A percentile compares a stretch with the other conserved stretches of the same genome.
These are phyloP conservation scores for Andrena marginata DNA, from an alignment of 2,888 invertebrate genomes.

Conservation along the genomic window DNA sequence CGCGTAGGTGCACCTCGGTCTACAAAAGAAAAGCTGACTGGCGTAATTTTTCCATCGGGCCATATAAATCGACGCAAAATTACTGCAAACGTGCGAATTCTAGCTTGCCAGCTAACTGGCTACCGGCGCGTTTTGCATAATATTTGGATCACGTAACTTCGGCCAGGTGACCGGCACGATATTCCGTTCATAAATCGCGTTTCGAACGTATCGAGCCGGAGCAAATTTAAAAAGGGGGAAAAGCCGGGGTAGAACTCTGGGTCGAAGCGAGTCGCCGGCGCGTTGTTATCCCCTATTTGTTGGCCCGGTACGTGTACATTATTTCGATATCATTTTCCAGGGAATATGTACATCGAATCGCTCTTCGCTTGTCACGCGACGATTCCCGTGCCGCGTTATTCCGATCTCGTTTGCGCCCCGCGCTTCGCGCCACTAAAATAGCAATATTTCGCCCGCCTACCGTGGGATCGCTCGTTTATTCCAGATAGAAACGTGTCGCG, in stretches of 20 bases:
- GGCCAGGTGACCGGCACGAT: conserved; percentile 57
- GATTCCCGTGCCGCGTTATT: conserved; percentile 42
- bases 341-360: conserved; percentile 56
- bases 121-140: conserved; percentile 77
- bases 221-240: neutral
- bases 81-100: conserved; percentile 74
- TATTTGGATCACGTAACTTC: conserved; percentile 77
- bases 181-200: conserved; percentile 56
- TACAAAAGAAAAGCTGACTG: conserved; percentile 11
- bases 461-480: neutral
- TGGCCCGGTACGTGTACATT: conserved; percentile 27
- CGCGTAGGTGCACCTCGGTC: neutral
- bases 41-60: conserved; percentile 62
- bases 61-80: conserved; percentile 76
- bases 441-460: conserved; percentile 13
- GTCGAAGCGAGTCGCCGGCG: neutral
- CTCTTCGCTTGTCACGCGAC: conserved; percentile 45
- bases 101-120: conserved; percentile 69
- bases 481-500: neutral
- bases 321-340: conserved; percentile 55
- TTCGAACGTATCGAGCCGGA: neutral
- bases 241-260: neutral
- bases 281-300: conserved; percentile 46
- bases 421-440: conserved; percentile 19
- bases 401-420: neutral